Evolutionary conservation across 2,797 vertebrate genomes (phyloP).

Genomic region (Chaetophractus vellerosus): DNA sequence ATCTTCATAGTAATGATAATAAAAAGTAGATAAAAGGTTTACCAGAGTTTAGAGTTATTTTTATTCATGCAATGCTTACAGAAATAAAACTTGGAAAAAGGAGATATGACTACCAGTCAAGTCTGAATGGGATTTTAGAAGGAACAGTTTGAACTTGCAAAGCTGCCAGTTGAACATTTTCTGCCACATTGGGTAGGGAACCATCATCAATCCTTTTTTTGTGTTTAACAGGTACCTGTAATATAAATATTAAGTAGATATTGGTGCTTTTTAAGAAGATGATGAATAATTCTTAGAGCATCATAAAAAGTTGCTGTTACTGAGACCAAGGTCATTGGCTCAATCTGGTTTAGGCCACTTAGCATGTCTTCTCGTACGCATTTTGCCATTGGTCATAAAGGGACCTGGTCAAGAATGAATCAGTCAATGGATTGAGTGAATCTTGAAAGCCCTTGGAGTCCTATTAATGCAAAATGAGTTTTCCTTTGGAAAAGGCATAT

Average conservation of each 20-base stretch:
- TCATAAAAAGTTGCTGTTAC: conserved; percentile 1
- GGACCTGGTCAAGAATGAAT: neutral
- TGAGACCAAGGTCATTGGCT: neutral
- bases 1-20: neutral
- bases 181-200: conserved; percentile 56
- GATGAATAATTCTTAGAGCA: neutral
- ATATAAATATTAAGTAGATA: conserved; percentile 71
- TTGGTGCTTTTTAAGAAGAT: neutral
- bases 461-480: neutral
- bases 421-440: neutral
- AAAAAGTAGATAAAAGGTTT: conserved; percentile 7
- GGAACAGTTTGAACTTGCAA: conserved; percentile 72
- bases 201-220: conserved; percentile 1
- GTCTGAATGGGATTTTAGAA: conserved; percentile 63
- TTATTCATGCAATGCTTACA: conserved; percentile 62
- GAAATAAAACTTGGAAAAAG: conserved; percentile 53
- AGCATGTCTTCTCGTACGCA: neutral
- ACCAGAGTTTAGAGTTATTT: conserved; percentile 40
- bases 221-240: conserved; percentile 84
- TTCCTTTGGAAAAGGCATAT: conserved; percentile 50
- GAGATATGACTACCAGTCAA: conserved; percentile 68
- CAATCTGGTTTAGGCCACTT: neutral
- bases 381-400: neutral
- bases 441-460: neutral
- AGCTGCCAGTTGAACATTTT: conserved; percentile 72